These are phyloP conservation scores for Drosophila prostipennis DNA, from an alignment of 2,888 invertebrate genomes.

Conservation along the genomic window DNA sequence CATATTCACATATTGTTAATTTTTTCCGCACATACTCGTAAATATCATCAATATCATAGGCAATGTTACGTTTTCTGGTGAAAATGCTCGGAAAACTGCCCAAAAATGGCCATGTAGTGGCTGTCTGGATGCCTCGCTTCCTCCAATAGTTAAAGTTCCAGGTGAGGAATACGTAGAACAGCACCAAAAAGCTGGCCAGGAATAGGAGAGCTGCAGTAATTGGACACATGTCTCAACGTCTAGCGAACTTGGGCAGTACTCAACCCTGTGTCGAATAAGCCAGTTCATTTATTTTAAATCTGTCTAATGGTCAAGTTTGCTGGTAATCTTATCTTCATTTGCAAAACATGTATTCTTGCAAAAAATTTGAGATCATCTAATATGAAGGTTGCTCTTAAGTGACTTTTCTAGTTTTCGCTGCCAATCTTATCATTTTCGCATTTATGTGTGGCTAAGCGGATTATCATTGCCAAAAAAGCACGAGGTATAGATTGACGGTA, in stretches of 20 bases:
- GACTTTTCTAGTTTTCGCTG: too few relatives aligned
- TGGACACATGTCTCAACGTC: slow-evolving; percentile 36
- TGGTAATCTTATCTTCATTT: neutral
- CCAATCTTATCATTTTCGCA: too few relatives aligned
- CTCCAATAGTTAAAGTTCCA: slow-evolving; percentile 83
- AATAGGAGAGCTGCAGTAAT: neutral
- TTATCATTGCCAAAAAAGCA: too few relatives aligned
- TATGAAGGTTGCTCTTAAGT: too few relatives aligned
- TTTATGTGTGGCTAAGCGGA: too few relatives aligned
- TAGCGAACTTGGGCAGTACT: neutral
- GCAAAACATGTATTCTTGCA: too few relatives aligned
- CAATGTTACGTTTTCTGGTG: slow-evolving; percentile 70
- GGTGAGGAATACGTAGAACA: slow-evolving; percentile 71
- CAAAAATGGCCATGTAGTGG: slow-evolving; percentile 78
- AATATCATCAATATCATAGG: slow-evolving; percentile 82
- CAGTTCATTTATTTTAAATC: too few relatives aligned
- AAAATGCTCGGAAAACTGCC: slow-evolving; percentile 82
- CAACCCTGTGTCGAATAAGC: neutral
- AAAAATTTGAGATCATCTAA: neutral
- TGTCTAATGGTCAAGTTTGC: too few relatives aligned
- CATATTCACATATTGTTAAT: too few relatives aligned
- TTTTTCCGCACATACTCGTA: slow-evolving; percentile 79
- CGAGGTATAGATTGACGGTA: too few relatives aligned
- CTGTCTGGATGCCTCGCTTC: slow-evolving; percentile 79
- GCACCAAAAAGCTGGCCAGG: slow-evolving; percentile 1